Evolutionary conservation across 2,113 vertebrate genomes (phyloP).

Genomic region (Menidia beryllina): DNA sequence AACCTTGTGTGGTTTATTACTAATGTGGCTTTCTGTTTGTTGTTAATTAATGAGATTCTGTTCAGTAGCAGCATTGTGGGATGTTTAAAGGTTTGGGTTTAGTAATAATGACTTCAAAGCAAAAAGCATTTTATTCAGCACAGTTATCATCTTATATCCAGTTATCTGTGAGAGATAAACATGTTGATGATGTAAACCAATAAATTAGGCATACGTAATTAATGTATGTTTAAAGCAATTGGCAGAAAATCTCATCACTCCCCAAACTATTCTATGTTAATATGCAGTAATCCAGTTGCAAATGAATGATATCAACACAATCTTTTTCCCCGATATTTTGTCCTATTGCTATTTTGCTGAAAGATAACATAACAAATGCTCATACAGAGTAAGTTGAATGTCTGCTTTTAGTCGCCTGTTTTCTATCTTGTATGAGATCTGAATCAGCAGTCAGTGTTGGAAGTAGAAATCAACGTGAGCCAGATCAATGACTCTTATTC

Average conservation of each 20-base stretch:
- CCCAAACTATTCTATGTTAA: conserved; percentile 47
- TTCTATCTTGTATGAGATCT: neutral
- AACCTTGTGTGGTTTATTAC: conserved; percentile 9
- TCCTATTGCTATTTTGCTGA: conserved; percentile 12
- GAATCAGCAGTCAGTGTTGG: neutral
- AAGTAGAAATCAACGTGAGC: conserved; percentile 11
- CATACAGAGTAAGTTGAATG: too few relatives aligned
- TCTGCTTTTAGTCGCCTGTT: too few relatives aligned
- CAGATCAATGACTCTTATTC: neutral
- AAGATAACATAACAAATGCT: conserved; percentile 22
- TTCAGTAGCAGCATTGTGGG: conserved; percentile 27
- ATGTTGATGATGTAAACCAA: conserved; percentile 68
- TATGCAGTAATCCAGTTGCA: conserved; percentile 53
- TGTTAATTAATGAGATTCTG: conserved; percentile 38
- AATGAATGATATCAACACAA: conserved; percentile 52
- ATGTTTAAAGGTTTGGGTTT: conserved; percentile 21
- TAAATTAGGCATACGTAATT: conserved; percentile 70
- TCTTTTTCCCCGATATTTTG: neutral
- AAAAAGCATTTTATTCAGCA: conserved; percentile 32
- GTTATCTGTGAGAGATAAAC: conserved; percentile 68
- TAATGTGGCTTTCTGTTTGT: conserved; percentile 1
- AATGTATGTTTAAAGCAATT: conserved; percentile 65
- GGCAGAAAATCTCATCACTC: conserved; percentile 52
- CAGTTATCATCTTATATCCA: conserved; percentile 58
- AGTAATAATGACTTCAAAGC: conserved; percentile 34